Percentiles rank a stretch among this genome's conserved stretches.
Evolutionary conservation across 1,140 invertebrate genomes (phyloP).

Genomic region (Alviniconcha marisindica): DNA sequence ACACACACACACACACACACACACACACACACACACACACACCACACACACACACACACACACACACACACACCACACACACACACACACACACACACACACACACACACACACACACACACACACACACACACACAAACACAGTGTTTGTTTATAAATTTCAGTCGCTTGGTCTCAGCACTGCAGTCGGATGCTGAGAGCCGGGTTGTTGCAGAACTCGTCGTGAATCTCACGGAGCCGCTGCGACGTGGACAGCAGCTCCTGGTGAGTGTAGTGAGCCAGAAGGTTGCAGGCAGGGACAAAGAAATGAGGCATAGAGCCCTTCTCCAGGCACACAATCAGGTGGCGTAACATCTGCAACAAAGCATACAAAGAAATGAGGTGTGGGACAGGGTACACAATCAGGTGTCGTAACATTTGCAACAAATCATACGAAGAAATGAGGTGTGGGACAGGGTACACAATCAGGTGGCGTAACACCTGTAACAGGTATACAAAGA

Average conservation of each 20-base stretch:
- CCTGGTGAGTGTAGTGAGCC: constrained; percentile 29
- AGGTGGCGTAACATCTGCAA: constrained; percentile 40
- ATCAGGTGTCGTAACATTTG: too few species aligned
- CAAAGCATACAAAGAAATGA: too few species aligned
- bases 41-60: neutral
- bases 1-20: too few species aligned
- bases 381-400: too few species aligned
- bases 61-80: too few species aligned
- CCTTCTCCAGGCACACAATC: constrained; percentile 40
- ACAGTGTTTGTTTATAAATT: neutral
- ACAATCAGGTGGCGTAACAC: constrained; percentile 40
- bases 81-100: too few species aligned
- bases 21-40: neutral
- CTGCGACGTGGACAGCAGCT: constrained; percentile 21
- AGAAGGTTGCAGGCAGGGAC: constrained; percentile 48
- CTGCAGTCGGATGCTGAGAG: constrained; percentile 43
- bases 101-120: too few species aligned
- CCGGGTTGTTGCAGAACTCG: constrained; percentile 38
- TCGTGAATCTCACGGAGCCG: constrained; percentile 43
- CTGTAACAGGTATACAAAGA: constrained; percentile 27
- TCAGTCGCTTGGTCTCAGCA: constrained; percentile 24
- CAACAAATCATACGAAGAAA: too few species aligned
- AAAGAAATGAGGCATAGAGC: constrained; percentile 47
- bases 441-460: constrained; percentile 38
- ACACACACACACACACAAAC: too few species aligned